Percentiles rank a stretch among this genome's conserved stretches.
Conservation (phyloP, 1,140 invertebrate species). For the Coptotermes formosanus region DNA sequence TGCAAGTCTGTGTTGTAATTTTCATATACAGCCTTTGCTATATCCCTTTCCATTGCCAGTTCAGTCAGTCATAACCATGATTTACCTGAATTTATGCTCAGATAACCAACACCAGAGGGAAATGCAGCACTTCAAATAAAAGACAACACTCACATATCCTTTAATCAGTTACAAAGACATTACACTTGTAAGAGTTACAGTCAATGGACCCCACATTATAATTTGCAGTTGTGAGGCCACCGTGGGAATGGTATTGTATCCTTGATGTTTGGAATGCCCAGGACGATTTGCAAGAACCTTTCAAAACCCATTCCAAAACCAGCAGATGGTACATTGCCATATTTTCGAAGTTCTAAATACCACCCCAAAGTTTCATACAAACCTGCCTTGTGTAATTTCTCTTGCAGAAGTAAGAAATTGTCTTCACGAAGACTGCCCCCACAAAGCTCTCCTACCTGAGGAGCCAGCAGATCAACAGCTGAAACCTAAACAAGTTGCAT, state of each 20-base stretch:
- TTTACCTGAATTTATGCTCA: not conserved
- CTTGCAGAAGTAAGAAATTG: slow-evolving; percentile 63
- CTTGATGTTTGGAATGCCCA: slow-evolving; percentile 83
- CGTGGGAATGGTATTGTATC: slow-evolving; percentile 94
- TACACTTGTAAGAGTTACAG: not conserved
- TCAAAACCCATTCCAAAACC: slow-evolving; percentile 97
- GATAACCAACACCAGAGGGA: not conserved
- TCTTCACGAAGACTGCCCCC: slow-evolving; percentile 93
- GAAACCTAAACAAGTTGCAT: slow-evolving; percentile 55
- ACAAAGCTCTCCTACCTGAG: slow-evolving; percentile 86
- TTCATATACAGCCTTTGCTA: too few relatives aligned
- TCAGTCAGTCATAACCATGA: not conserved
- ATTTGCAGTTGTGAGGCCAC: slow-evolving; percentile 82
- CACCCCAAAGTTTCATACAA: slow-evolving; percentile 62
- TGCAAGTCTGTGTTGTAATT: too few relatives aligned
- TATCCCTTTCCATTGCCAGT: too few relatives aligned
- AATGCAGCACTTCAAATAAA: not conserved
- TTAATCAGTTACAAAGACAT: slow-evolving; percentile 3
- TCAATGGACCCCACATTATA: slow-evolving; percentile 55
- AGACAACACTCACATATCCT: not conserved
- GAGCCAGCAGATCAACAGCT: slow-evolving; percentile 85
- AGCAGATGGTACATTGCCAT: slow-evolving; percentile 82
- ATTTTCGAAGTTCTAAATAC: slow-evolving; percentile 90
- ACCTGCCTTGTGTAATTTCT: slow-evolving; percentile 42
- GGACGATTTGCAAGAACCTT: slow-evolving; percentile 79